A percentile compares a stretch with the other conserved stretches of the same genome.
phyloP scores from a whole-genome alignment of 1,140 invertebrate genomes.

The Drosophila tsacasi region DNA sequence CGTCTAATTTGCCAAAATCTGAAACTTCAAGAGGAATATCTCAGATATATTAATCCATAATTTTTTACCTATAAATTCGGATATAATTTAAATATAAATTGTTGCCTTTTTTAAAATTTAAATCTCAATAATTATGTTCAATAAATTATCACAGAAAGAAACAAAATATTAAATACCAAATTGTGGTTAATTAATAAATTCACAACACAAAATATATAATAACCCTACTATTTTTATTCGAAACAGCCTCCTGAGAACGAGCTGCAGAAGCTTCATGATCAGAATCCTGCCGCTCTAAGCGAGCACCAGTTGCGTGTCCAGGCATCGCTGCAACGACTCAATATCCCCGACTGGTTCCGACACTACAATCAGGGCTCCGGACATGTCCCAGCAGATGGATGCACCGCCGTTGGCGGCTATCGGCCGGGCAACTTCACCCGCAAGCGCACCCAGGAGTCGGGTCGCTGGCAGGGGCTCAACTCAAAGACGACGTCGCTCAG shows the following conservation, averaged over 20 bases:
- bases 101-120: not conserved
- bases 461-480: conserved; percentile 90
- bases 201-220: conserved; percentile 51
- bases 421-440: conserved; percentile 85
- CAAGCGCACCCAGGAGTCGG: conserved; percentile 89
- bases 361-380: conserved; percentile 83
- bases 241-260: conserved; percentile 96
- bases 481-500: conserved; percentile 92
- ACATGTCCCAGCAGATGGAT: conserved; percentile 85
- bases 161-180: not conserved
- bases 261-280: conserved; percentile 89
- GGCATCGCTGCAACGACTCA: conserved; percentile 95
- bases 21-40: no score
- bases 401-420: conserved; percentile 47
- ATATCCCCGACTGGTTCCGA: conserved; percentile 95
- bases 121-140: not conserved
- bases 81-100: no score
- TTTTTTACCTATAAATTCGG: no score
- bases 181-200: no score
- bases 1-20: no score
- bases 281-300: conserved; percentile 89
- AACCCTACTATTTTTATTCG: conserved; percentile 31
- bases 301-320: conserved; percentile 97
- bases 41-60: no score
- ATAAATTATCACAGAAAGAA: not conserved